Evolutionary conservation across 92 coral and sea anemone species (phyloP), one percentile per base, ranked within the genome.

Genomic region (Micromussa lordhowensis): DNA sequence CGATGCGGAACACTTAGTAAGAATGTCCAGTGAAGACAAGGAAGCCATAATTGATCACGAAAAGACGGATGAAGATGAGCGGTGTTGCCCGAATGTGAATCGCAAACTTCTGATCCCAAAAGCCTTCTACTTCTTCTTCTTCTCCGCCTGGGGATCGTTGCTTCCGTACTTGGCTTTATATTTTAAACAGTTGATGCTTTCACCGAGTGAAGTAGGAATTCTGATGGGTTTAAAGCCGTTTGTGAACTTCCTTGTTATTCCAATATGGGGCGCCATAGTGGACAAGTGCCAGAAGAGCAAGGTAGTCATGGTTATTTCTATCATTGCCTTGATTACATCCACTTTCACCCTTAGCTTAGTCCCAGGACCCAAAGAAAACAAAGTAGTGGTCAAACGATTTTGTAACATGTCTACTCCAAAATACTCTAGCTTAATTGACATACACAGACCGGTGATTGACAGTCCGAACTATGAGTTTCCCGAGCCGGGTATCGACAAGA

Each of bases 261-360:
- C 99, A 53, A 93, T 97, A 58, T 97, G 99, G 99, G 99, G 99
- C 57, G 99, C 99, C 73, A 97, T 97, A 85, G 99, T 97, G 70
- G 99, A 97, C 83, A 95, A 96, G 77, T 97, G 98, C 71, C 98
- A 97, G 90, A 97, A 97, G 92, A 97, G 99, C 89, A 94, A 95
- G 28, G 75, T 96, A 31, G 99, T 97, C 17, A 92, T 97, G 79
- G 86, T 97, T 4, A 91, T 93, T 66, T 97, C 99, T 2, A 92
- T 97, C 93, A 90, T 97, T 66, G 98, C 99, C 3, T 91, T 97
- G 74, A 97, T 97, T 40, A 81, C 94, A 48, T 90, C 97, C 68
- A 97, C 98, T 26, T 97, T 97, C 86, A 79, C 98, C 17, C 88
- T 97, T 34, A 85, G 98, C 83, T 89, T 96, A 55, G 99, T 97